Percentiles rank a stretch among this genome's conserved stretches.
These are phyloP conservation scores for Heterodera carotae DNA, from an alignment of 1,140 invertebrate species.

Conservation along the genomic window DNA sequence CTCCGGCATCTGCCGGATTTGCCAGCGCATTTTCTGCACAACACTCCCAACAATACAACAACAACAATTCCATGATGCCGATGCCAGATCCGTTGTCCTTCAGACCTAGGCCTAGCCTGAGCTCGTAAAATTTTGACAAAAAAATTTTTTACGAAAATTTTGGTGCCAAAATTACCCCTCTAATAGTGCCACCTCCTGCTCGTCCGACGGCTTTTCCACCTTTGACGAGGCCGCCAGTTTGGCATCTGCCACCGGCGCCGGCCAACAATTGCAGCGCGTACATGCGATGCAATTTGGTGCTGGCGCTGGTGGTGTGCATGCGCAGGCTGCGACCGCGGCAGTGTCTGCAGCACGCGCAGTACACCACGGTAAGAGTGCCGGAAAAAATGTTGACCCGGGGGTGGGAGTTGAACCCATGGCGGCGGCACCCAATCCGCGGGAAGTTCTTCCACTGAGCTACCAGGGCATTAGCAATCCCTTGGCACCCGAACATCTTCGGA, in stretches of 20 bases:
- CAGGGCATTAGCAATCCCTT: too few species aligned
- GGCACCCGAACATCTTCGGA: too few species aligned
- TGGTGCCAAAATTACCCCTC: not conserved
- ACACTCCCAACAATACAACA: not conserved
- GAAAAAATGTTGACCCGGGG: too few species aligned
- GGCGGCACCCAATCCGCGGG: too few species aligned
- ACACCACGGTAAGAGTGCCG: too few species aligned
- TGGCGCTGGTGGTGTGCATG: not conserved
- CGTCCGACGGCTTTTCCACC: slow-evolving; percentile 5
- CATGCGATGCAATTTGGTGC: not conserved
- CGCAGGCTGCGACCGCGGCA: too few species aligned
- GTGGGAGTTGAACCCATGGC: too few species aligned
- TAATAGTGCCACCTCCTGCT: not conserved
- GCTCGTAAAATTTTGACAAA: not conserved
- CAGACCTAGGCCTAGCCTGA: not conserved
- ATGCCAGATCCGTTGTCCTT: not conserved
- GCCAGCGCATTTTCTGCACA: not conserved
- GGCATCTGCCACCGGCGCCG: not conserved
- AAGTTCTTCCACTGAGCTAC: too few species aligned
- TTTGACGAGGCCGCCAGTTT: not conserved
- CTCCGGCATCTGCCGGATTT: not conserved
- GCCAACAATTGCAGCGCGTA: not conserved
- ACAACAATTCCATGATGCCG: not conserved
- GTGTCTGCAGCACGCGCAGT: too few species aligned
- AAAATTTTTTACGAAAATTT: not conserved